phyloP scores from a whole-genome alignment of 2,113 vertebrate genomes.

The Apistogramma diplotaenia region DNA sequence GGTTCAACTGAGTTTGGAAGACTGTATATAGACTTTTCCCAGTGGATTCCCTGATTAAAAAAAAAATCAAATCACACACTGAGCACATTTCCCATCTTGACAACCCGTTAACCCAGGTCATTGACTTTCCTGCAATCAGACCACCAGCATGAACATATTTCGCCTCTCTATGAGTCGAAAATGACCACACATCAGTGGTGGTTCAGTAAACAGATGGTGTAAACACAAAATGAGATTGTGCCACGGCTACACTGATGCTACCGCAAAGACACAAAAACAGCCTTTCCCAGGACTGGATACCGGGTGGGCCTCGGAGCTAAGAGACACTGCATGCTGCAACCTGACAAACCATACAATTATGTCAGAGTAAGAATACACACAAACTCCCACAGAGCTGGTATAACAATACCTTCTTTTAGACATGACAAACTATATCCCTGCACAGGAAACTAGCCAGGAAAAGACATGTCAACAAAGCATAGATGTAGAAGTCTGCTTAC shows the following conservation, averaged over 20 bases:
- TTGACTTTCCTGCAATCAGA: not conserved
- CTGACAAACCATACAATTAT: slow-evolving; percentile 57
- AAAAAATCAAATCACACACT: not conserved
- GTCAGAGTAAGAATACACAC: not conserved
- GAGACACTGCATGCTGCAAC: slow-evolving; percentile 50
- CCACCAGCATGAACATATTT: not conserved
- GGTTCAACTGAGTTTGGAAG: not conserved
- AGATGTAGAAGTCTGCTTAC: not conserved
- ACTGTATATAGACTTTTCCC: fast-evolving
- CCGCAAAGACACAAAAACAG: not conserved
- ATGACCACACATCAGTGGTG: not conserved
- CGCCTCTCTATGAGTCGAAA: not conserved
- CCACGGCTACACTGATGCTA: not conserved
- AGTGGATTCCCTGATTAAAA: too few species aligned
- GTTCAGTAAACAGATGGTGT: not conserved
- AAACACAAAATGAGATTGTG: not conserved
- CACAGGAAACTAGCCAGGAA: not conserved
- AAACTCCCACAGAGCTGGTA: not conserved
- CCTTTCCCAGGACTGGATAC: slow-evolving; percentile 4
- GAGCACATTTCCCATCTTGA: not conserved
- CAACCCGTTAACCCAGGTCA: not conserved
- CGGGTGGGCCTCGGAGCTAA: slow-evolving; percentile 31
- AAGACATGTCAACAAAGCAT: not conserved
- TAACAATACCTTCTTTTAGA: slow-evolving; percentile 30
- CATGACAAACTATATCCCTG: not conserved